Conservation (phyloP, 1,140 invertebrate species). For the Euwallacea fornicatus region DNA sequence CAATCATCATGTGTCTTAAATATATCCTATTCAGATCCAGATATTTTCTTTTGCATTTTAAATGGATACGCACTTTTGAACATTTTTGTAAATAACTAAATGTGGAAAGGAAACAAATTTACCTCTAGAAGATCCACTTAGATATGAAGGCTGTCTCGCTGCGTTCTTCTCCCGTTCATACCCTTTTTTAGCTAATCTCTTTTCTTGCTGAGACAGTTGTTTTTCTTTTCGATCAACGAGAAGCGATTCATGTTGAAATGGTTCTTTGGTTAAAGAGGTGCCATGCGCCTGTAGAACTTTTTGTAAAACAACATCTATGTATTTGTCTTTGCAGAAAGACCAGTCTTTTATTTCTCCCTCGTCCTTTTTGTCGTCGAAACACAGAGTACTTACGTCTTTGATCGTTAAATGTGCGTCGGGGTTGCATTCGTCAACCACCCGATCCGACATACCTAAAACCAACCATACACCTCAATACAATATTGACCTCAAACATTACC, state of each 20-base stretch:
- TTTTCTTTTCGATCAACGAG: constrained; percentile 95
- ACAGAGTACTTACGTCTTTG: constrained; percentile 92
- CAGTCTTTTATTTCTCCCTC: constrained; percentile 75
- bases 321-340: constrained; percentile 68
- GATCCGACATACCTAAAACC: constrained; percentile 77
- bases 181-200: constrained; percentile 86
- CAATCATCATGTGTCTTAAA: too few species aligned
- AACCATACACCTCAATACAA: too few species aligned
- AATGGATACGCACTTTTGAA: too few species aligned
- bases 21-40: too few species aligned
- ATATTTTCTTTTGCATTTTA: too few species aligned
- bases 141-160: constrained; percentile 65
- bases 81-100: neutral
- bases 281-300: constrained; percentile 67
- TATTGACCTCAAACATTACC: neutral
- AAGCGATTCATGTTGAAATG: constrained; percentile 96
- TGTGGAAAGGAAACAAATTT: neutral
- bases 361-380: constrained; percentile 84
- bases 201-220: constrained; percentile 92
- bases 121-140: constrained; percentile 59
- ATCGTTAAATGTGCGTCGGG: constrained; percentile 93
- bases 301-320: constrained; percentile 80
- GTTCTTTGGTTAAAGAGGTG: constrained; percentile 78
- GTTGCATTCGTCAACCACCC: constrained; percentile 97
- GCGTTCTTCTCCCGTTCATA: constrained; percentile 95